phyloP scores from a whole-genome alignment of 1,140 invertebrate species.

The Drosophila fuyamai region DNA sequence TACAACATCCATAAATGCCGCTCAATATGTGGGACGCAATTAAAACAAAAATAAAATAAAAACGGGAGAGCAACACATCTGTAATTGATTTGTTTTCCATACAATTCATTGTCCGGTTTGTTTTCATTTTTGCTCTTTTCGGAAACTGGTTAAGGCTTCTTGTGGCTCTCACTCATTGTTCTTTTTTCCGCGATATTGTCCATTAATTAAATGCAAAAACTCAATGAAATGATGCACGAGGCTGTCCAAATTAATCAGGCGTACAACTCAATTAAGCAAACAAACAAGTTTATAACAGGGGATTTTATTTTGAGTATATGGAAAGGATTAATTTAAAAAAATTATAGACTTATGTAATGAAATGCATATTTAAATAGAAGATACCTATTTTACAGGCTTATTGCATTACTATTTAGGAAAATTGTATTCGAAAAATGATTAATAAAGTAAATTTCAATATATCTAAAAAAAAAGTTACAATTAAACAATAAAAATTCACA shows the following conservation, averaged over 20 bases:
- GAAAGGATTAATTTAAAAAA: no score
- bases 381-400: no score
- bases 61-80: constrained; percentile 35
- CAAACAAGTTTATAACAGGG: no score
- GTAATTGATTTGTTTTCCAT: constrained; percentile 81
- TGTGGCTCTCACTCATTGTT: constrained; percentile 25
- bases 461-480: background rate
- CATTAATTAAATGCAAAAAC: constrained; percentile 59
- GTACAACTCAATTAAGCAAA: constrained; percentile 6
- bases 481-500: no score
- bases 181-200: constrained; percentile 40
- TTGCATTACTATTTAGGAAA: no score
- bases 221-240: constrained; percentile 54
- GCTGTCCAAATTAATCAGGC: background rate
- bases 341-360: no score
- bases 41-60: constrained; percentile 6
- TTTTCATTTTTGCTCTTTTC: constrained; percentile 26
- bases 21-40: constrained; percentile 36
- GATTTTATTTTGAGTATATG: no score
- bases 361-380: no score
- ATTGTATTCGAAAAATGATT: no score
- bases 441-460: no score
- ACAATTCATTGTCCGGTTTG: constrained; percentile 60
- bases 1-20: constrained; percentile 49
- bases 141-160: constrained; percentile 26